Conservation (phyloP, 1,140 invertebrate species). For the Neoseiulus cucumeris region DNA sequence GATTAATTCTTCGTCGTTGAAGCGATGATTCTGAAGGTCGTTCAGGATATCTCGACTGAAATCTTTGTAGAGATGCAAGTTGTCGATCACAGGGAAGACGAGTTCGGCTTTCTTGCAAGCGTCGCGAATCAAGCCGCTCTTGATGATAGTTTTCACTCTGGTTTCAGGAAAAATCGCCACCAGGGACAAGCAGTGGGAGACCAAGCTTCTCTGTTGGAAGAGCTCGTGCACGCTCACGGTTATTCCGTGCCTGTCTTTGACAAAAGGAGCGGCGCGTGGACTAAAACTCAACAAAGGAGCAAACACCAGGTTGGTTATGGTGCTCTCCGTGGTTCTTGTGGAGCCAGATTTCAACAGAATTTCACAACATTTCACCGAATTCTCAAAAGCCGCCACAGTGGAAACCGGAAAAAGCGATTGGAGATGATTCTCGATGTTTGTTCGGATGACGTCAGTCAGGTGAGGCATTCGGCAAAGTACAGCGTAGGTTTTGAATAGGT, state of each 20-base stretch:
- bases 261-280: not conserved
- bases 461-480: not conserved
- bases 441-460: not conserved
- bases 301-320: not conserved
- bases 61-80: not conserved
- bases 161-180: not conserved
- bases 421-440: not conserved
- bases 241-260: not conserved
- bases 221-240: not conserved
- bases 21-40: not conserved
- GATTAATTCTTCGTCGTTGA: not conserved
- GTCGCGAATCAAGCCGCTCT: not conserved
- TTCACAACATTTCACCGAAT: not conserved
- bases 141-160: not conserved
- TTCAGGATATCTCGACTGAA: not conserved
- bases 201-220: not conserved
- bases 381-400: not conserved
- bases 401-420: not conserved
- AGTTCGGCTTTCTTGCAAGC: not conserved
- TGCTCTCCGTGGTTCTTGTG: not conserved
- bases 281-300: not conserved
- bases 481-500: not conserved
- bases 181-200: not conserved
- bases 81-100: not conserved
- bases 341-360: not conserved